Evolutionary conservation across 2,888 invertebrate species (phyloP).

Genomic region (Eledona agricola): DNA sequence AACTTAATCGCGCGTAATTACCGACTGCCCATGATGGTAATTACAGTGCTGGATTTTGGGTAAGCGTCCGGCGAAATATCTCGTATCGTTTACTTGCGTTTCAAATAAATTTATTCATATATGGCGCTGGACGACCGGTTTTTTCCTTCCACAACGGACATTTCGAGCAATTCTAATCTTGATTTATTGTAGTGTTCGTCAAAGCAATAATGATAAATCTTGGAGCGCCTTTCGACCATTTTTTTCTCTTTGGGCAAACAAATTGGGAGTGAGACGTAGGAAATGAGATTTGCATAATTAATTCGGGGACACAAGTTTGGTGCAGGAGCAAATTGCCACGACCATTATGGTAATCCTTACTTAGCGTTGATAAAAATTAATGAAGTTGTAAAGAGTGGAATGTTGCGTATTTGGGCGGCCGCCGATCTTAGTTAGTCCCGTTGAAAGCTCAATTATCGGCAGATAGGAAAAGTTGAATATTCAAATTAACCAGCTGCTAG

Average conservation of each 20-base stretch:
- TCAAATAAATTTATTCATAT: slow-evolving; percentile 23
- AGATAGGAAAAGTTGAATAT: no score
- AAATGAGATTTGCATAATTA: slow-evolving; percentile 23
- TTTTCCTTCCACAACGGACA: slow-evolving; percentile 7
- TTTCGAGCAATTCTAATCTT: slow-evolving; percentile 28
- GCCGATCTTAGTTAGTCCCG: no score
- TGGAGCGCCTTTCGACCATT: slow-evolving; percentile 2
- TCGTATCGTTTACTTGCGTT: slow-evolving; percentile 5
- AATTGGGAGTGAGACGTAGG: slow-evolving; percentile 18
- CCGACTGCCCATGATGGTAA: slow-evolving; percentile 7
- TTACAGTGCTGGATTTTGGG: slow-evolving; percentile 8
- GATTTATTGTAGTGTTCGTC: slow-evolving; percentile 24
- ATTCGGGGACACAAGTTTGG: slow-evolving; percentile 21
- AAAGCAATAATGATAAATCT: slow-evolving; percentile 26
- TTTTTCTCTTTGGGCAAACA: slow-evolving; percentile 4
- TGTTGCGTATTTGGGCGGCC: no score
- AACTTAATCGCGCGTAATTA: slow-evolving; percentile 26
- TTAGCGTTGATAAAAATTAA: no score
- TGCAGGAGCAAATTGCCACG: no score
- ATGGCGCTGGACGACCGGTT: slow-evolving; percentile 18
- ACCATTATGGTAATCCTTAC: no score
- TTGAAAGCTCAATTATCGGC: no score
- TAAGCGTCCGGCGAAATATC: slow-evolving; percentile 3
- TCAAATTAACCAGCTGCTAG: no score
- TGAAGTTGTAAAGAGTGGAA: no score